Base-by-base conservation (phyloP, 2,113 vertebrate genomes). In the Hemiprocne comata region DNA sequence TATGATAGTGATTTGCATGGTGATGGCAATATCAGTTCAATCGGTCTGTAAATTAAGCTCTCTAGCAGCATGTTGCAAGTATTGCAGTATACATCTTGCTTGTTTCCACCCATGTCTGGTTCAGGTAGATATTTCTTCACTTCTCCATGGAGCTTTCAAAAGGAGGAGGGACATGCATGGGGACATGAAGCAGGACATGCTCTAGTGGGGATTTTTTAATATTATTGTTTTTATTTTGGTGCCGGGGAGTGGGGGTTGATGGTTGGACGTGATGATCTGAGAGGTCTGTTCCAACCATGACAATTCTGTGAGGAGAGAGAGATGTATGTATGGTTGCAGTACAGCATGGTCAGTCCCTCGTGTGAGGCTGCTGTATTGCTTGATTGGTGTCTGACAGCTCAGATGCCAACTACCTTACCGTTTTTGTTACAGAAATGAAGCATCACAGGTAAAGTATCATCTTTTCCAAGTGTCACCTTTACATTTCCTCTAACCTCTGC, bases 131-230 rank as follows among this genome's bases (percentile, higher is more conserved):
- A 4, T 57, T 57, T 89, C 46, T 87, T 66, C 11, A 15, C 74
- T 89, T 73, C 20, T 78, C 8, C 2, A 1, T 34, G 28, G 17
- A 78, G 13, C 42, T 94, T 77, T 80, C n/a, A 28, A 58, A 55
- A 57, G 58, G 2, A 1, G 0, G 3, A 6, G 10, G 9, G 13
- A 5, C 46, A 67, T 8, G 36, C 17, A 16, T 23, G 19, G 13
- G 5, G 26, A 13, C 24, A n/a, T 10, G 46, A 48, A 48, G 40
- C 40, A 42, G 40, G 40, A 42, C 40, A 42, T 42, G 40, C 40
- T 42, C 40, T 42, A 42, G 40, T 14, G 14, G 40, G 40, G 12
- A 42, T 42, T 42, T 42, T 42, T 42, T 10, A 42, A 42, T 10
- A 13, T 42, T 42, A 13, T 42, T 42, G 13, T 42, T 42, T 13